A percentile compares a stretch with the other conserved stretches of the same genome.
These are phyloP conservation scores for Hemitrygon akajei DNA, from an alignment of 2,797 vertebrate genomes.

Conservation along the genomic window DNA sequence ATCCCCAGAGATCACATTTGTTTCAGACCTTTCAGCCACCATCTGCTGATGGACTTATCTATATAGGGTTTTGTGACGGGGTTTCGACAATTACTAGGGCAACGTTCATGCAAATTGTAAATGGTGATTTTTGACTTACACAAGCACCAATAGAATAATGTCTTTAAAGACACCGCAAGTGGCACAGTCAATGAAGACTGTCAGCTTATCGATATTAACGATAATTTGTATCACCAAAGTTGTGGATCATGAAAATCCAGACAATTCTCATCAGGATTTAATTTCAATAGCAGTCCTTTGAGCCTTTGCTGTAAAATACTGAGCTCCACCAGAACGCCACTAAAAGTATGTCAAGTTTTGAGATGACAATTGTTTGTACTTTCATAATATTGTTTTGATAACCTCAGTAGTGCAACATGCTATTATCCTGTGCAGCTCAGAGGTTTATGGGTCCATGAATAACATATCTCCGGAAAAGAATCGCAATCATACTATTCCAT, in stretches of 20 bases:
- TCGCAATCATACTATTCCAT: background rate
- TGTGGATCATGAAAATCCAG: background rate
- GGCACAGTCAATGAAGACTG: background rate
- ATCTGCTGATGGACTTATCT: background rate
- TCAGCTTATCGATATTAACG: background rate
- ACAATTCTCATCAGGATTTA: background rate
- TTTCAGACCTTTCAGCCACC: background rate
- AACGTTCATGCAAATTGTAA: background rate
- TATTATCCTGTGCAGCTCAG: background rate
- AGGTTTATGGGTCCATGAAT: background rate
- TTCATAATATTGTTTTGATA: background rate
- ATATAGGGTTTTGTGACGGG: background rate
- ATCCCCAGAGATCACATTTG: background rate
- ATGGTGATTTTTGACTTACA: background rate
- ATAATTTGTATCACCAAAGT: background rate
- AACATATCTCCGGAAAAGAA: background rate
- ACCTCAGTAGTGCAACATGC: background rate
- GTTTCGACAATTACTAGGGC: background rate
- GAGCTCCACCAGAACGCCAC: background rate
- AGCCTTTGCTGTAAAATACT: background rate
- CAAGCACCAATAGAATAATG: background rate
- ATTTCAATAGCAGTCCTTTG: background rate
- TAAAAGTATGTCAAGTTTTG: background rate
- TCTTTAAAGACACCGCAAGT: background rate
- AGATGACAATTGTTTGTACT: background rate